Evolutionary conservation across 2,113 vertebrate genomes (phyloP), one percentile per base, ranked within the genome.

Genomic region (Chamaetylas fuelleborni): DNA sequence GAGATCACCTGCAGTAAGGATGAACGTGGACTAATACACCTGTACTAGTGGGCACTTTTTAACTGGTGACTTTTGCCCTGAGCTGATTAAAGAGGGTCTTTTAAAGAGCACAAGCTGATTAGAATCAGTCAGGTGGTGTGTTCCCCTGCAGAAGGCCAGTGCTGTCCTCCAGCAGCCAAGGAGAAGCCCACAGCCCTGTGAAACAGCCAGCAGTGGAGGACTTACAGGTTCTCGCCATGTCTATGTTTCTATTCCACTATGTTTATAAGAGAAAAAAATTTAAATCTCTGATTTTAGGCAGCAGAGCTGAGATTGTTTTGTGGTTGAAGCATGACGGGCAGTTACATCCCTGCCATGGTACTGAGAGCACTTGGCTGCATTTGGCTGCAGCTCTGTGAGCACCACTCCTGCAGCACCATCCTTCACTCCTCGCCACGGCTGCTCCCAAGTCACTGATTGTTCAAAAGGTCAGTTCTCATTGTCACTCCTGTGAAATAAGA

Each of bases 1-100:
- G 42, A 19, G 31, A 12, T 42, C 56, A 29, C 31, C 19, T 53
- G 1, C 0, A 0, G 1, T 11, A 60, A 36, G 36, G 50, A 15
- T 60, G 29, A n/a, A 51, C 45, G 22, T 7, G 38, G 19, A 13
- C 5, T 26, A 17, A 13, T 15, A 4, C 1, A 29, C 8, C 16
- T 13, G n/a, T 31, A 22, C 18, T 8, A 14, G 9, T 5, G 11
- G 20, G 14, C 20, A 40, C 14, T n/a, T 54, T 28, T n/a, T 61
- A 53, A 23, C 33, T 2, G 22, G 28, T 36, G 64, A 23, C 19
- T 62, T 77, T 28, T 3, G 2, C 42, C 29, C 33, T 2, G 9
- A 72, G 51, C 9, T 42, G 38, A 15, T 28, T 42, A 13, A 38
- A 62, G 23, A 26, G 43, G 18, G 6, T 14, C 19, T 42, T 65